Base-by-base conservation (phyloP, 92 coral and sea anemone species). In the Bergia sp. region DNA sequence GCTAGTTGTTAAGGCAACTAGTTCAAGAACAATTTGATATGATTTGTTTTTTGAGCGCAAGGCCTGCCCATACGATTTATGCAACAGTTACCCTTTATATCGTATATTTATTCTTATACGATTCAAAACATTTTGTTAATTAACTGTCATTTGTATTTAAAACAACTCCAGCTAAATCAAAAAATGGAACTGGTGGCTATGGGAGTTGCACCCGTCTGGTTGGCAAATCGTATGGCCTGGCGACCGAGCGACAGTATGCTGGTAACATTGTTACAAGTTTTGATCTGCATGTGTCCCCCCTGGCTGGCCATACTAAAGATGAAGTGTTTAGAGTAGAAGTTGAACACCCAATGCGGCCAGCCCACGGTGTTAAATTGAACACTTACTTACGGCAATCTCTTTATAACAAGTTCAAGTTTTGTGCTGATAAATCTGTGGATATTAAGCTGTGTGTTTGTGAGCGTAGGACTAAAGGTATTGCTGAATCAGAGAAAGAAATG, bases 301-400 rank as follows among this genome's bases (percentile, higher is more conserved):
- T 40, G 11, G 72, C 79, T 55, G 89, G 81, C 1, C 89, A 29
- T 1, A 29, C 65, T 9, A 1, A 61, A n/a, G 89, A 86, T 42
- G 89, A 86, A 61, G 71, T 86, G 29, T 86, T 86, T 69, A 86
- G 65, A 86, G 80, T 86, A 37, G 89, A 81, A 4, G 82, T 86
- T 1, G 16, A 53, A 53, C 58, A 53, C 58, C 58, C 58, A 12
- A 55, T 82, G 61, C 42, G 64, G 39, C 73, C 77, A 13, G 66
- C 61, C 41, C 44, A 75, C 12, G 37, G 42, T 55, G 73, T 75
- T 10, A 58, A 64, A 9, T 61, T 86, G 40, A 86, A 86, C 53
- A 72, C 89, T 3, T 86, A 21, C 37, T 64, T 37, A 23, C 73
- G 89, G n/a, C 81, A 73, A 50, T 42, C 89, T 76, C 77, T 78